A percentile compares a stretch with the other conserved stretches of the same genome.
Conservation (phyloP, 2,797 vertebrate genomes). For the Dicrostonyx torquatus region DNA sequence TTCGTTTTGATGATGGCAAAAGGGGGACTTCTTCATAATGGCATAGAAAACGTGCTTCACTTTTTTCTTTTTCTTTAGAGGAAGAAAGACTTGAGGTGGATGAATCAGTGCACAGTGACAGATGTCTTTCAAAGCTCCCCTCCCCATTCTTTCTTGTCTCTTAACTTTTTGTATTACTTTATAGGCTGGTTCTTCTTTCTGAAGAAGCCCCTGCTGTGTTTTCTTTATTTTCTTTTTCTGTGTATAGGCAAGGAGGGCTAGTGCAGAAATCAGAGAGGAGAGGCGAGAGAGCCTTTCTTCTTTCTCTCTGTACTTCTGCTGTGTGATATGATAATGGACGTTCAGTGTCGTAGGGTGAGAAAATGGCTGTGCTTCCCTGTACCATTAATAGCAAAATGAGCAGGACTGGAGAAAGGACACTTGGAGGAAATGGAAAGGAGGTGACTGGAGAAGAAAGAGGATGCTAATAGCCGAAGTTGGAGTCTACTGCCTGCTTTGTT, state of each 20-base stretch:
- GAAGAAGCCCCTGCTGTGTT: conserved; percentile 21
- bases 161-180: conserved; percentile 58
- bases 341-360: background rate
- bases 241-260: conserved; percentile 21
- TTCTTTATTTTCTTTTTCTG: background rate
- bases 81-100: background rate
- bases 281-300: background rate
- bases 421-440: background rate
- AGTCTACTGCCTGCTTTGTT: background rate
- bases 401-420: background rate
- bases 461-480: background rate
- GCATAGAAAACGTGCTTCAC: conserved; percentile 38
- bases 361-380: background rate
- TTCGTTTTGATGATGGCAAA: conserved; percentile 45
- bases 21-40: background rate
- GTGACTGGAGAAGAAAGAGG: background rate
- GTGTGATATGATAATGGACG: conserved; percentile 42
- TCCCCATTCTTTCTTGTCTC: background rate
- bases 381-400: background rate
- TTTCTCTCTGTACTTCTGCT: conserved; percentile 43
- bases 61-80: conserved; percentile 4
- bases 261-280: conserved; percentile 33
- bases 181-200: conserved; percentile 27
- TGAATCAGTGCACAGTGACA: background rate
- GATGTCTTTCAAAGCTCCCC: background rate